Base-by-base conservation (phyloP, 2,113 vertebrate genomes). In the Sinosuthora webbiana region DNA sequence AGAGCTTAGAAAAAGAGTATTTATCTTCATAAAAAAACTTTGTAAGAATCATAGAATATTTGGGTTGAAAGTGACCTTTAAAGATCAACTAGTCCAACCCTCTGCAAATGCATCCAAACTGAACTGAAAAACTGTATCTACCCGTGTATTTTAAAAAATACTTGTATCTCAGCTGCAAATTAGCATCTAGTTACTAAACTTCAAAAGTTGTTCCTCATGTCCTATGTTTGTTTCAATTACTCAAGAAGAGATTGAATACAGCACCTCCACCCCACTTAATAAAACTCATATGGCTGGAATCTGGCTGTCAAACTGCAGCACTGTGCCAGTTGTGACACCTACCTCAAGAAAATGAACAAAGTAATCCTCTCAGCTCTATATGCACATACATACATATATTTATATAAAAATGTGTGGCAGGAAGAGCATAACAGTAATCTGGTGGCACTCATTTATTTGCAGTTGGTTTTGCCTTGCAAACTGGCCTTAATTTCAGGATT, bases 381-480 rank as follows among this genome's bases (percentile, higher is more conserved):
- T 0, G 0, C 28, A n/a, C 20, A n/a, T 37, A 68, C 1, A 20
- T 44, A 35, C 3, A 44, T 23, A 45, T 6, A 49, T 10, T 37
- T 21, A 42, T 18, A 71, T 6, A 35, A 16, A 83, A n/a, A 74
- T 5, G 7, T 27, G 25, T n/a, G 11, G 5, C 45, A 78, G 24
- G 13, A 65, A 75, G 30, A 89, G 14, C 21, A 7, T 11, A 55
- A 27, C 13, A 41, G n/a, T 49, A 62, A 42, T 69, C 27, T 44
- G 27, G 24, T 9, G 84, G 20, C 12, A 39, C 8, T 65, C 6
- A 9, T 52, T 69, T 44, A 52, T 78, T 56, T 74, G 69, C 12
- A 69, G 10, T 2, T 56, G 12, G 16, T 77, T 81, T 87, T 89
- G 15, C 25, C 69, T 68, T 56, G 25, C 35, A 68, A 63, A 78